These are phyloP conservation scores for Glyphotaelius pellucidus DNA, from an alignment of 2,888 invertebrate species.

Conservation along the genomic window DNA sequence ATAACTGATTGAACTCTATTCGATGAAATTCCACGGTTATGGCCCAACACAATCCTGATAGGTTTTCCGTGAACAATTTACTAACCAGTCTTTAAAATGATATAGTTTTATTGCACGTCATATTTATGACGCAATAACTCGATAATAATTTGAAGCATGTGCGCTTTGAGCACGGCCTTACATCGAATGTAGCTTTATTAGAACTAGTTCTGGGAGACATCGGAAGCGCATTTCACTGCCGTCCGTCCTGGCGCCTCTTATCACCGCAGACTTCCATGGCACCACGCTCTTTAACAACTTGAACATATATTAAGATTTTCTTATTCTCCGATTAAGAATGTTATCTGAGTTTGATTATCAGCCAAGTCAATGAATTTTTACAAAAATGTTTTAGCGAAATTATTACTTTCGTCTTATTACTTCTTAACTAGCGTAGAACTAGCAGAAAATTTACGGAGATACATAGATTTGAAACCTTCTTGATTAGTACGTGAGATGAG, in stretches of 20 bases:
- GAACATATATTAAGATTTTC: too few relatives aligned
- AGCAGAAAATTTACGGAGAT: too few relatives aligned
- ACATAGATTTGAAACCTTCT: too few relatives aligned
- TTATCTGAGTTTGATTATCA: too few relatives aligned
- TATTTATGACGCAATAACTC: conserved; percentile 44
- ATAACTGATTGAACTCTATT: neutral
- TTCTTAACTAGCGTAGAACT: too few relatives aligned
- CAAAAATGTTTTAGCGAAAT: too few relatives aligned
- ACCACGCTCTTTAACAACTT: neutral
- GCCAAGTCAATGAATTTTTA: too few relatives aligned
- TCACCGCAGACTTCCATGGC: neutral
- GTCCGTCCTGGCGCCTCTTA: conserved; percentile 6
- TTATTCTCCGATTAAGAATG: too few relatives aligned
- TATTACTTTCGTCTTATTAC: too few relatives aligned
- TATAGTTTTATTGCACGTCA: conserved; percentile 42
- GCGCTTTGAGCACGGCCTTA: conserved; percentile 8
- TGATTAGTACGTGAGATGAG: too few relatives aligned
- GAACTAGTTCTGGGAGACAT: conserved; percentile 24
- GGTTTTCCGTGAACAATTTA: conserved; percentile 4
- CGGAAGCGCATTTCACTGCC: conserved; percentile 7
- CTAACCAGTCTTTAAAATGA: conserved; percentile 39
- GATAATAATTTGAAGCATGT: conserved; percentile 40
- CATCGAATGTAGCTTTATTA: conserved; percentile 4
- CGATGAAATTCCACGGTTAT: neutral
- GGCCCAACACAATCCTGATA: neutral